Base-by-base conservation (phyloP, 2,113 vertebrate genomes). In the Chamaea fasciata region DNA sequence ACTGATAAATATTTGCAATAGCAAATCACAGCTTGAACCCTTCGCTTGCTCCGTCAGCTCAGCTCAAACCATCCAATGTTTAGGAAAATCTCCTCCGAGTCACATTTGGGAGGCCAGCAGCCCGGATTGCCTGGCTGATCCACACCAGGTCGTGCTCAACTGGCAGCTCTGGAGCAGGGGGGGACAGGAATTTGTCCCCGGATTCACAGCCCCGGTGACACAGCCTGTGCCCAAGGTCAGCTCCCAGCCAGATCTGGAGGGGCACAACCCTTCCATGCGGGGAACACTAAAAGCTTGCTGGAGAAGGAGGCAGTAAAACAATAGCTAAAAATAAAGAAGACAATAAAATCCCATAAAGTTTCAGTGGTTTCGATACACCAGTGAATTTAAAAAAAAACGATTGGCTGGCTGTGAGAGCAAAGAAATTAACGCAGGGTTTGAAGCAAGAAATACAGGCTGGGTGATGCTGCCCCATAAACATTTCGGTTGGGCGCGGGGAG, bases 401-500 rank as follows among this genome's bases (percentile, higher is more conserved):
- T 75, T 77, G 76, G 81, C 37, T 13, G 27, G 35, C 73, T 91
- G 22, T 71, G 90, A 96, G 71, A 83, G 56, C 81, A 16, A 65
- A 44, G 44, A 67, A 96, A 97, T 95, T 86, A 98, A 97, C 92
- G 89, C 94, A 96, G 96, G 80, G 90, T 83, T 98, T 97, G 90
- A 87, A 96, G 92, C 85, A 95, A 96, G 97, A 96, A 97, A 96
- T 96, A 97, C 83, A 96, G 78, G 95, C 44, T 79, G 96, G 90
- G 92, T 92, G 96, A 90, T 86, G 49, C 86, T 95, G 90, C 7
- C 82, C 94, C 96, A 95, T 98, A 97, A 98, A 97, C 92, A 91
- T 88, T 92, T 96, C 26, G 0, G 77, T 33, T 80, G 92, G 91
- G 90, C 94, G 93, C 89, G 76, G 83, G 90, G 71, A 97, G 93